Evolutionary conservation across 2,888 invertebrate genomes (phyloP), one percentile per base, ranked within the genome.

Genomic region (Pammene fasciana): DNA sequence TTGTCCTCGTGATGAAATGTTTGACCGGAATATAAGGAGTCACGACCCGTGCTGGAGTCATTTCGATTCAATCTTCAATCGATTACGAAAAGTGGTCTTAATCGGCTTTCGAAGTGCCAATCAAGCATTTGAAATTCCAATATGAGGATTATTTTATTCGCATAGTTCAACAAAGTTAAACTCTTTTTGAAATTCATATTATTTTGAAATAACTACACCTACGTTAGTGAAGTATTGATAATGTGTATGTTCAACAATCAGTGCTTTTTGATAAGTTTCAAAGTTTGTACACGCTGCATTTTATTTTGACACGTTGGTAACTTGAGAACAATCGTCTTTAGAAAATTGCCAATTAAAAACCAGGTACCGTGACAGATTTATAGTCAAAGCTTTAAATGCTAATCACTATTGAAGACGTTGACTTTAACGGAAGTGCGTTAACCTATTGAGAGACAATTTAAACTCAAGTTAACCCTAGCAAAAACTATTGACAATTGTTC

Each of bases 31-130:
- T 79, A 77, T 80, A 72, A 72, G 76, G 66, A 78, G 79, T 81
- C 81, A 81, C 76, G 82, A 81, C 78, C 67, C 16, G 64, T 43
- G 54, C 50, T 46, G 57, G 75, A 81, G 78, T 78, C 76, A 76
- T 81, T 81, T 79, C 78, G 76, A 79, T 77, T 71, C 68, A 70
- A 72, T 74, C 72, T 73, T 78, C 75, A 80, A 81, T 79, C 79
- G 78, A 83, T 85, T 85, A 80, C 80, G 82, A 81, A 82, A 85
- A 82, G 72, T 77, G 74, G 72, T 72, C 72, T 74, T 75, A 74
- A 78, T 78, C 76, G 75, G 73, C 71, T 75, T 72, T 70, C 46
- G 54, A 70, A 70, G 54, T 70, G 70, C 65, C 70, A 70, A 70
- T 70, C 70, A 65, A 65, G 54, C 13, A 57, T 68, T 64, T 56